Evolutionary conservation across 2,888 invertebrate genomes (phyloP).

Genomic region (Dexiosoma caninum): DNA sequence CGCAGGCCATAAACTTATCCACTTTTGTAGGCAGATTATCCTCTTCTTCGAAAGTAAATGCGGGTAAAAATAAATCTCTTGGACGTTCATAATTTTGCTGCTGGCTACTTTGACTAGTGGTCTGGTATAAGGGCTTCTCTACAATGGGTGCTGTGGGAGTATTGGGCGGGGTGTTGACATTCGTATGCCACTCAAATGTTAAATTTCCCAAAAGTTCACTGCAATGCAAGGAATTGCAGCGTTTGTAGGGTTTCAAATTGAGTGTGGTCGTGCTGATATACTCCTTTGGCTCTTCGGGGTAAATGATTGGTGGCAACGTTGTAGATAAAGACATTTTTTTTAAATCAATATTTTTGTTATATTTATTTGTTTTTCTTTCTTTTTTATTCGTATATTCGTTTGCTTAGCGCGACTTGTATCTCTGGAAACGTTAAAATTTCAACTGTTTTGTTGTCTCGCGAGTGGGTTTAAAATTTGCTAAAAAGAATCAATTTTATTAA

Average conservation of each 20-base stretch:
- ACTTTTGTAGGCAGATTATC: slow-evolving; percentile 67
- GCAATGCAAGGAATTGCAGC: background rate
- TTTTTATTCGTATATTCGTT: slow-evolving; percentile 3
- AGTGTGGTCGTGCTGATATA: slow-evolving; percentile 59
- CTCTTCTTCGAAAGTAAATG: slow-evolving; percentile 45
- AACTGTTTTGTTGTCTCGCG: slow-evolving; percentile 58
- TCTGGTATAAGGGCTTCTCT: slow-evolving; percentile 10
- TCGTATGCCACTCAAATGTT: slow-evolving; percentile 63
- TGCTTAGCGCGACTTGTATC: slow-evolving; percentile 38
- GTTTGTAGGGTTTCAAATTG: slow-evolving; percentile 54
- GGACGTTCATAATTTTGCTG: slow-evolving; percentile 29
- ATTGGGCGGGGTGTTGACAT: slow-evolving; percentile 62
- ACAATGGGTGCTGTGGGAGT: slow-evolving; percentile 39
- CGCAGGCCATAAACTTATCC: slow-evolving; percentile 69
- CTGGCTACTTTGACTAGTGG: background rate
- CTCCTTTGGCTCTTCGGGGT: slow-evolving; percentile 56
- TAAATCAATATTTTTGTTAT: background rate
- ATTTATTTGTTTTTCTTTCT: background rate
- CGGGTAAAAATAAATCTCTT: slow-evolving; percentile 46
- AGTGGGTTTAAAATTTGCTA: slow-evolving; percentile 41
- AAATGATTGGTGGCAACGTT: slow-evolving; percentile 29
- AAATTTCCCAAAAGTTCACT: slow-evolving; percentile 27
- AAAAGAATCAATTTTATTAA: slow-evolving; percentile 48
- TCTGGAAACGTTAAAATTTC: slow-evolving; percentile 57
- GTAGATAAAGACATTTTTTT: slow-evolving; percentile 56